Base-by-base conservation (phyloP, 2,888 invertebrate genomes). In the Patella depressa region DNA sequence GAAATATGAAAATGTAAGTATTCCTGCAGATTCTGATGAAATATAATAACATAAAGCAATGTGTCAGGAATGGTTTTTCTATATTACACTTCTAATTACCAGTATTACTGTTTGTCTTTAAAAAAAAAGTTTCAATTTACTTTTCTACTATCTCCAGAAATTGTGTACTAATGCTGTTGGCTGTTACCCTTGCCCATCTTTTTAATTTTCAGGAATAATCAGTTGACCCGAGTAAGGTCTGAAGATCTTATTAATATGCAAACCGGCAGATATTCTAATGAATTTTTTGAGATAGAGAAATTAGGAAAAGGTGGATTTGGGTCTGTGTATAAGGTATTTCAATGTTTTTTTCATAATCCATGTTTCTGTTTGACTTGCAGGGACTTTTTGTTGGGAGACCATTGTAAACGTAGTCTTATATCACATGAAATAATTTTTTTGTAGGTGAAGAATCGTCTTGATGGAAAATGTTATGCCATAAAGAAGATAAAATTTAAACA, bases 401-500 rank as follows among this genome's bases (percentile, higher is more conserved):
- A 45, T 45, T 1, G 7, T 45, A 7, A 45, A 45, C 45, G 2
- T 45, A 7, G 7, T 45, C 45, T 7, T 45, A 45, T 7, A 45
- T 5, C 45, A 45, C 3, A 45, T 7, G 45, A 45, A 45, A 45
- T 45, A 45, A 45, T 45, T 7, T 45, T 45, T 45, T 80, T 80
- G 11, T 80, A 89, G 89, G 88, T 87, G n/a, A 93, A 93, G 83
- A 95, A 96, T 89, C 94, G 95, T 87, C 90, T 96, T 7, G 96
- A 96, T 88, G 95, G 94, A 9, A 94, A 94, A 2, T 94, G 95
- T 86, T 96, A 96, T 92, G 96, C 96, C 0, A 93, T 96, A 0
- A 96, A 96, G 90, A 96, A 96, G 89, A 95, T 93, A 75, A 86
- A 87, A 77, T 90, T 93, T 74, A 89, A 89, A 86, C 91, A 89